These are phyloP conservation scores for Phylloscopus collybita DNA, from an alignment of 2,797 vertebrate species.

Conservation along the genomic window DNA sequence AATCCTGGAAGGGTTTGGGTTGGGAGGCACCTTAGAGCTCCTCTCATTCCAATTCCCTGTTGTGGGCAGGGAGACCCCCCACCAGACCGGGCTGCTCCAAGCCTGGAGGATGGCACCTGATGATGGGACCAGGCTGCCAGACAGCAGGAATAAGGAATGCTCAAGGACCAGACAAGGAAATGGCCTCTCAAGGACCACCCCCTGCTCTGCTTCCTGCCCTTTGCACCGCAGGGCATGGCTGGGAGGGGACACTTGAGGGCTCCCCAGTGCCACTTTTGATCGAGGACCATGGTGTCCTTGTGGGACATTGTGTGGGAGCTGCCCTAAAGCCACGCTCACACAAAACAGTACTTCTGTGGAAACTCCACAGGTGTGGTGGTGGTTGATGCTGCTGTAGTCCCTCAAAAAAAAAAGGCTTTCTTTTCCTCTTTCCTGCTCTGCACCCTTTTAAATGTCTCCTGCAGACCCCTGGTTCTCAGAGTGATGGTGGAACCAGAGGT, in stretches of 20 bases:
- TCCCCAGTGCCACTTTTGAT: not conserved
- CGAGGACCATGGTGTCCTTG: not conserved
- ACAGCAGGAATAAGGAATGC: not conserved
- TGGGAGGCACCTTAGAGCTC: not conserved
- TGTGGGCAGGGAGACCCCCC: no score
- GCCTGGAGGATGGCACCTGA: constrained; percentile 73
- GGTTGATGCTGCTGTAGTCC: not conserved
- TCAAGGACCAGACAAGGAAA: constrained; percentile 43
- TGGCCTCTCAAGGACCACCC: not conserved
- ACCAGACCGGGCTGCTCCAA: no score
- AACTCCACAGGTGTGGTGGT: not conserved
- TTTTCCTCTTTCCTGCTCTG: not conserved
- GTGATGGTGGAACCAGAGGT: rapidly evolving
- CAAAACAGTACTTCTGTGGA: not conserved
- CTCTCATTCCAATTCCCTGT: not conserved
- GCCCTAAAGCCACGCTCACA: rapidly evolving
- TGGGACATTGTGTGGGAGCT: not conserved
- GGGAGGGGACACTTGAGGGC: not conserved
- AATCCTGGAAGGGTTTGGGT: not conserved
- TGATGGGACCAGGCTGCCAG: not conserved
- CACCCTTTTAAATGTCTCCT: not conserved
- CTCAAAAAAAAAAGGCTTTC: not conserved
- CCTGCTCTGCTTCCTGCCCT: not conserved
- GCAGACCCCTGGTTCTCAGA: not conserved
- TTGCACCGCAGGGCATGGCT: rapidly evolving